Evolutionary conservation across 2,888 invertebrate genomes (phyloP), one percentile per base, ranked within the genome.

Genomic region (Stratiomys singularior): DNA sequence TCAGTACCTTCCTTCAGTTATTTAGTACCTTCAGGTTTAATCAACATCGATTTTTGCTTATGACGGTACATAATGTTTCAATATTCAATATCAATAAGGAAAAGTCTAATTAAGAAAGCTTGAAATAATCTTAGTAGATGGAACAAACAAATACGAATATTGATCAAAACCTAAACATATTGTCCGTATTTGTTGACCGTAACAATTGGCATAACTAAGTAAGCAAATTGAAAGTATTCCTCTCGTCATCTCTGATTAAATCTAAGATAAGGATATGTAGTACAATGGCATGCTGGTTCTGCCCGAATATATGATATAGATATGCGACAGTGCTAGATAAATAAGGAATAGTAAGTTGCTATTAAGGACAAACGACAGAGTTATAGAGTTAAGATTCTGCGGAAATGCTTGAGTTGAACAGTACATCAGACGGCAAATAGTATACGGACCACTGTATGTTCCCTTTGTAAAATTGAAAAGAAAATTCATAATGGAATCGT

Each of bases 41-140:
- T n/a, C n/a, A n/a, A n/a, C n/a, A n/a, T n/a, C n/a, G n/a, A n/a
- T n/a, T n/a, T n/a, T n/a, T n/a, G n/a, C n/a, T n/a, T n/a, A n/a
- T n/a, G n/a, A n/a, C n/a, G 37, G 9, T 37, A 37, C 37, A 37
- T 9, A 37, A 37, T 9, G 28, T 30, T 25, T 25, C 25, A n/a
- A 27, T 28, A 37, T 64, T 64, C 66, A 66, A 37, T 66, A 37
- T 63, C 18, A 15, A 30, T 13, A 18, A 37, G n/a, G 66, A 66
- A 66, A 66, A 37, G 66, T 37, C 37, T 9, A 37, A 30, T 66
- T 66, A 37, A 37, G 13, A 66, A 27, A 28, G 27, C 30, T 66
- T 66, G 37, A 37, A 30, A 11, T 66, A 7, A 30, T 37, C 37
- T 28, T 64, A 23, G 7, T 9, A 23, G 11, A 7, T 3, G 60